phyloP scores from a whole-genome alignment of 2,797 vertebrate species.

The Astyanax mexicanus region DNA sequence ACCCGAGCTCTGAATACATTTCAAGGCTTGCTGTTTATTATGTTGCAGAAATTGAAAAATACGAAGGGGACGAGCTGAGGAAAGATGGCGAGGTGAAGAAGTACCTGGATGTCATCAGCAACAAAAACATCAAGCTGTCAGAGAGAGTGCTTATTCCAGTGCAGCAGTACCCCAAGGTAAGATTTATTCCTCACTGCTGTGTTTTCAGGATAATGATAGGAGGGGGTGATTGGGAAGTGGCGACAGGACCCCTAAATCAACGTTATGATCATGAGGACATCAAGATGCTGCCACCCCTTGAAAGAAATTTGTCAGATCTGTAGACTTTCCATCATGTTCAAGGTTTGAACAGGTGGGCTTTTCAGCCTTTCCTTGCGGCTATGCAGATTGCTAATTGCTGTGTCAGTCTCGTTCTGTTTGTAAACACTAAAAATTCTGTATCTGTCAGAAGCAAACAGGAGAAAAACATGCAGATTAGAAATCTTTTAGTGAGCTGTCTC shows the following conservation, averaged over 20 bases:
- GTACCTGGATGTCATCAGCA: constrained; percentile 98
- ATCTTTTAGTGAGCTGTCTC: constrained; percentile 17
- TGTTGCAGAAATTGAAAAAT: constrained; percentile 95
- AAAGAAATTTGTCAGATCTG: not conserved
- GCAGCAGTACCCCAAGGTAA: constrained; percentile 99
- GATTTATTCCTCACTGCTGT: constrained; percentile 23
- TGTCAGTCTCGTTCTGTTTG: constrained; percentile 14
- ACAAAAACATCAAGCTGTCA: constrained; percentile 99
- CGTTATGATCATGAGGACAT: constrained; percentile 65
- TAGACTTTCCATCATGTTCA: not conserved
- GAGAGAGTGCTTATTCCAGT: constrained; percentile 97
- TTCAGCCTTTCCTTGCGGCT: not conserved
- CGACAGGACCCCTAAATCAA: constrained; percentile 19
- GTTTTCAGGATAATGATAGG: constrained; percentile 11
- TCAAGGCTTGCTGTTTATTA: constrained; percentile 41
- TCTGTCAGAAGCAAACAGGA: not conserved
- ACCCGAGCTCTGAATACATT: constrained; percentile 5
- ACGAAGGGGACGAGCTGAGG: constrained; percentile 89
- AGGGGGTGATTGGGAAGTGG: not conserved
- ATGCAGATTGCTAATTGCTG: constrained; percentile 15
- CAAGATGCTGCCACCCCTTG: constrained; percentile 47
- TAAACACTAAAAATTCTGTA: not conserved
- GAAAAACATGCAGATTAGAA: constrained; percentile 23
- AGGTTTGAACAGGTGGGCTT: not conserved
- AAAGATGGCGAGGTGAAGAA: constrained; percentile 96